Conservation (phyloP, 2,797 vertebrate species). For the Scleropages formosus region DNA sequence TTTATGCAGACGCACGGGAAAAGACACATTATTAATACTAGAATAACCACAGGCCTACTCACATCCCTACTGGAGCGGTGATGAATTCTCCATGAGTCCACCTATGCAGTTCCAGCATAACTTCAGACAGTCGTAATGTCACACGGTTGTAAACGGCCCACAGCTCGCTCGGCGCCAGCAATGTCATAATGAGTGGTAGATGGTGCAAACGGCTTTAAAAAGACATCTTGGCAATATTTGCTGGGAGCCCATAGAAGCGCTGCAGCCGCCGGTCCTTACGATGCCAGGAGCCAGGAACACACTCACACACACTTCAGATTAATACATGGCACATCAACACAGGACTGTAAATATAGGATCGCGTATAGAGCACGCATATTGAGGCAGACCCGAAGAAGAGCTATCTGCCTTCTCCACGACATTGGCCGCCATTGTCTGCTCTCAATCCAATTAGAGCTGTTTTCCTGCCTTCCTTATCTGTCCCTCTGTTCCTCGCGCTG, state of each 20-base stretch:
- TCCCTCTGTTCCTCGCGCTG: constrained; percentile 42
- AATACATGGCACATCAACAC: constrained; percentile 43
- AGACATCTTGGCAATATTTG: too few relatives aligned
- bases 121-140: too few relatives aligned
- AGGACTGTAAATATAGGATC: constrained; percentile 8
- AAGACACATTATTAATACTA: constrained; percentile 42
- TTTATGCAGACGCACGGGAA: neutral
- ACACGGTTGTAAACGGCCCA: too few relatives aligned
- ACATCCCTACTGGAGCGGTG: too few relatives aligned
- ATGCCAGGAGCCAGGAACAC: constrained; percentile 42
- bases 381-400: neutral
- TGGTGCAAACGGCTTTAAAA: too few relatives aligned
- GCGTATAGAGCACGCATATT: neutral
- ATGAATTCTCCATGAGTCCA: too few relatives aligned
- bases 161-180: too few relatives aligned
- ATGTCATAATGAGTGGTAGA: too few relatives aligned
- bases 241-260: constrained; percentile 46
- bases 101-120: too few relatives aligned
- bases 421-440: constrained; percentile 36
- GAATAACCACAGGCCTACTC: constrained; percentile 35
- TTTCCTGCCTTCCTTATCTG: neutral
- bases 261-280: neutral
- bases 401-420: constrained; percentile 39
- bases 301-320: constrained; percentile 34
- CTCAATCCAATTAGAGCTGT: constrained; percentile 36